A percentile compares a stretch with the other conserved stretches of the same genome.
phyloP scores from a whole-genome alignment of 2,888 invertebrate species.

The Platycheirus rosarum region DNA sequence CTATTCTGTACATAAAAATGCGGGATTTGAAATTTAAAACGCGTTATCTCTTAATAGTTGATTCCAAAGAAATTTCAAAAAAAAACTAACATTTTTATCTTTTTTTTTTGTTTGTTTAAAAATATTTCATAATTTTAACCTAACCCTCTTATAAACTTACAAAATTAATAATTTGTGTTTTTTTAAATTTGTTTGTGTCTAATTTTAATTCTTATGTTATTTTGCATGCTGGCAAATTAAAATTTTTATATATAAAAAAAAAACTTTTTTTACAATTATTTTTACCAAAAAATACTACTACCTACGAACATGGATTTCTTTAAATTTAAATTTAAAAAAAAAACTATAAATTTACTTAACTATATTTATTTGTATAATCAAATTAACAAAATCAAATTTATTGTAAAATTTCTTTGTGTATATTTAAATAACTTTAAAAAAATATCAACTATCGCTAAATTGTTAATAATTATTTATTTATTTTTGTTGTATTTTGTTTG shows the following conservation, averaged over 20 bases:
- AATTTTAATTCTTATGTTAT: conserved; percentile 74
- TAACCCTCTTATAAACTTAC: conserved; percentile 25
- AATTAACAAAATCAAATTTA: conserved; percentile 52
- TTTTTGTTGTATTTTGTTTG: conserved; percentile 38
- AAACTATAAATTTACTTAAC: conserved; percentile 17
- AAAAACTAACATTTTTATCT: conserved; percentile 54
- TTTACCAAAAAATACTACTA: conserved; percentile 59
- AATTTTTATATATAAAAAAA: conserved; percentile 51
- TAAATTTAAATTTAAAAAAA: conserved; percentile 46
- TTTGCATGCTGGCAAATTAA: conserved; percentile 77
- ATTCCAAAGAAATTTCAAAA: conserved; percentile 36
- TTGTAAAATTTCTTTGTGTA: conserved; percentile 68
- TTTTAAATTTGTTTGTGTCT: conserved; percentile 54
- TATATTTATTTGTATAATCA: conserved; percentile 58
- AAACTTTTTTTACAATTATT: conserved; percentile 59
- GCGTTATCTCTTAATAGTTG: conserved; percentile 37
- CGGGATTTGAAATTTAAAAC: conserved; percentile 19
- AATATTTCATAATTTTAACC: conserved; percentile 37
- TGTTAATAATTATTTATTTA: conserved; percentile 50
- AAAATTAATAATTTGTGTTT: conserved; percentile 67
- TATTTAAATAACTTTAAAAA: conserved; percentile 53
- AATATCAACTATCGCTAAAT: conserved; percentile 58
- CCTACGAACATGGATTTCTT: conserved; percentile 65
- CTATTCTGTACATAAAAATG: conserved; percentile 47
- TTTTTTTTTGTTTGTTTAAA: no score